phyloP scores from a whole-genome alignment of 2,888 invertebrate species.

The Yponomeuta evonymella region DNA sequence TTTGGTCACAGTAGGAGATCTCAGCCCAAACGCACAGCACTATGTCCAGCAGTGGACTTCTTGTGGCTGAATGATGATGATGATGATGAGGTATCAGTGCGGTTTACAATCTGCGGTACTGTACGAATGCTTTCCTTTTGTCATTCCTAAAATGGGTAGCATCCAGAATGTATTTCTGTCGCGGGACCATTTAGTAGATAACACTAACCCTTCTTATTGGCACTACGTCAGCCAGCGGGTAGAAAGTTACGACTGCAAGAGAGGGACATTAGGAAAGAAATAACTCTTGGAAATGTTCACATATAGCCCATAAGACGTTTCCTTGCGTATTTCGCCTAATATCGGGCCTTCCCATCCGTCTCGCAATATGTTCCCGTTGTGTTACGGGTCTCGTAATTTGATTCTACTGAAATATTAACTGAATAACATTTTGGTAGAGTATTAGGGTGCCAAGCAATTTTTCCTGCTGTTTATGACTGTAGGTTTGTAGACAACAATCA shows the following conservation, averaged over 20 bases:
- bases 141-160: no score
- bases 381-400: constrained; percentile 64
- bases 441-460: constrained; percentile 41
- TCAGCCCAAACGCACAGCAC: no score
- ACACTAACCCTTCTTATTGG: background rate
- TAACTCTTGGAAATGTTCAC: constrained; percentile 54
- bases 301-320: constrained; percentile 52
- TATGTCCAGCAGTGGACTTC: no score
- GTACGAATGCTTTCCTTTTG: no score
- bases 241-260: constrained; percentile 22
- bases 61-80: no score
- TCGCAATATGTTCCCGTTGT: constrained; percentile 51
- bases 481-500: no score
- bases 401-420: constrained; percentile 67
- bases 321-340: constrained; percentile 48
- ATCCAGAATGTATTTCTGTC: background rate
- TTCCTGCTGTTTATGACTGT: constrained; percentile 20
- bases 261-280: constrained; percentile 51
- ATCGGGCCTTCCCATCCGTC: constrained; percentile 46
- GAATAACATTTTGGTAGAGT: constrained; percentile 49
- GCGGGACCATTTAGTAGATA: background rate
- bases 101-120: no score
- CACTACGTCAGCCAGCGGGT: background rate
- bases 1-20: no score
- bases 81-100: no score